Base-by-base conservation (phyloP, 2,797 vertebrate species). In the Gobionotothen gibberifrons region DNA sequence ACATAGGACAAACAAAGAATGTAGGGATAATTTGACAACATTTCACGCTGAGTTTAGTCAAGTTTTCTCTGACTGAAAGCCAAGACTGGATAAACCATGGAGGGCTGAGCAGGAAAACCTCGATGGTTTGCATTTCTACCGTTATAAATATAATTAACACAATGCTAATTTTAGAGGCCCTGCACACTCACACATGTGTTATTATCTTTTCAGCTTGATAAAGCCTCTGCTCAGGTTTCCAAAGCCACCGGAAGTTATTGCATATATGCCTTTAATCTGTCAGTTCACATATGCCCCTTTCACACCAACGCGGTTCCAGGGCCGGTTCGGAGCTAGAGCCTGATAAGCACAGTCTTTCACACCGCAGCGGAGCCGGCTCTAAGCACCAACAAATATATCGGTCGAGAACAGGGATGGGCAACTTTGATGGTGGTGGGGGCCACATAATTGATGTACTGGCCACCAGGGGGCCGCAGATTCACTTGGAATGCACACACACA, bases 31-130 rank as follows among this genome's bases (percentile, higher is more conserved):
- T 79, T 71, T 64, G 49, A 81, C 48, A 81, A 52, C 58, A 76
- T 81, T 87, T 86, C 51, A 80, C 4, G 9, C 54, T 4, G 16
- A 40, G 26, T 83, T 76, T 72, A 66, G 72, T 81, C 17, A 22
- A n/a, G 44, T 74, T 76, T 71, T 69, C 44, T 65, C 10, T 16
- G 8, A 61, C 47, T 66, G 74, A 69, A 57, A 72, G 69, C 61
- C 61, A 29, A 64, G 64, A 21, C 29, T 60, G 70, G 62, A 74
- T 76, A 58, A 66, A 57, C 63, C 63, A 62, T 48, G 59, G 43
- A 15, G 49, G 15, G 61, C 66, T 71, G 56, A 68, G 53, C 39
- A 54, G 39, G 5, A 47, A 36, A 36, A 36, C 53, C 17, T 4
- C 17, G 10, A 32, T 13, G 3, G 5, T 52, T 17, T 51, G 47